phyloP scores from a whole-genome alignment of 2,888 invertebrate species.

The Orgyia antiqua region DNA sequence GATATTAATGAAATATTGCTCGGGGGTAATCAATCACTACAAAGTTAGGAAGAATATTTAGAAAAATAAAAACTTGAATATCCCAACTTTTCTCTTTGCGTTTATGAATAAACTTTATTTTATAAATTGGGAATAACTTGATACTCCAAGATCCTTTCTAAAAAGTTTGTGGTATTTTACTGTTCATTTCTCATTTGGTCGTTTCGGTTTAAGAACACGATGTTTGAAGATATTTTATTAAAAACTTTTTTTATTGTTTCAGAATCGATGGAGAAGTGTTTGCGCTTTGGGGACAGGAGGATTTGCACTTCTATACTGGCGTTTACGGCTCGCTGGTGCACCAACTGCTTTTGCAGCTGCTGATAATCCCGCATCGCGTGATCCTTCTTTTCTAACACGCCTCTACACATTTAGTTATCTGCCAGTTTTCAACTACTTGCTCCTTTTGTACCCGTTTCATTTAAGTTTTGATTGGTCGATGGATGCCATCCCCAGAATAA shows the following conservation, averaged over 20 bases:
- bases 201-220: slow-evolving; percentile 4
- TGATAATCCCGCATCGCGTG: slow-evolving; percentile 97
- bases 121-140: slow-evolving; percentile 26
- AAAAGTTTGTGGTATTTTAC: slow-evolving; percentile 19
- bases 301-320: slow-evolving; percentile 83
- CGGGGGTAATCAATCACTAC: slow-evolving; percentile 63
- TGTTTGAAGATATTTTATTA: no score
- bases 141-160: slow-evolving; percentile 26
- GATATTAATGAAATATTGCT: slow-evolving; percentile 69
- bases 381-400: slow-evolving; percentile 87
- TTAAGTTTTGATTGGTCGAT: slow-evolving; percentile 99
- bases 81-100: slow-evolving; percentile 33
- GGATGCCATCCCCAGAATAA: slow-evolving; percentile 95
- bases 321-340: slow-evolving; percentile 87
- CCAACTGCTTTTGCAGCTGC: slow-evolving; percentile 93
- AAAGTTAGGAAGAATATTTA: slow-evolving; percentile 41
- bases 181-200: slow-evolving; percentile 22
- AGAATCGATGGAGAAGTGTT: slow-evolving; percentile 85
- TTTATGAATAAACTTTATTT: slow-evolving; percentile 33
- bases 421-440: slow-evolving; percentile 92
- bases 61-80: slow-evolving; percentile 41
- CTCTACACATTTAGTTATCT: slow-evolving; percentile 94
- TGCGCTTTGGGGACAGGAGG: slow-evolving; percentile 83
- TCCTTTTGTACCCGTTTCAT: slow-evolving; percentile 90
- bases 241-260: slow-evolving; percentile 68